These are phyloP conservation scores for Oryzias woworae DNA, from an alignment of 2,113 vertebrate genomes.

Conservation along the genomic window DNA sequence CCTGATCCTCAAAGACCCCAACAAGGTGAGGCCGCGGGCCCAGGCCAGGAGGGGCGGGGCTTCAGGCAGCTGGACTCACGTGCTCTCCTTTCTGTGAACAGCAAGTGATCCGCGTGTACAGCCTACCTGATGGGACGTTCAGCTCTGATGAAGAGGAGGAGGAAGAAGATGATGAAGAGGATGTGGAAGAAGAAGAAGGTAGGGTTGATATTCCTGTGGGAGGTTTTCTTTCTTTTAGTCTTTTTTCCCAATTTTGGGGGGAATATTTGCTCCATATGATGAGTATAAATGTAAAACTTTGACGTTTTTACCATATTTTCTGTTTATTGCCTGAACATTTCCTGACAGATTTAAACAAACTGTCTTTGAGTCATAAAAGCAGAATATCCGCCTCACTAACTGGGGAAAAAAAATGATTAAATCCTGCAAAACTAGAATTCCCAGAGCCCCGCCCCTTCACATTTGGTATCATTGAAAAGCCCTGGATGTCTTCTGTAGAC, in stretches of 20 bases:
- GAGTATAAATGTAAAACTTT: neutral
- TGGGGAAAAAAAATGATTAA: no score
- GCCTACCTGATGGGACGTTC: slow-evolving; percentile 96
- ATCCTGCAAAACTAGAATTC: no score
- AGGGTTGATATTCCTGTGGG: neutral
- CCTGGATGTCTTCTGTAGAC: no score
- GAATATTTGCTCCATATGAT: neutral
- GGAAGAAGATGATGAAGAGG: slow-evolving; percentile 95
- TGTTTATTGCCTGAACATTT: no score
- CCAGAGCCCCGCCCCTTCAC: no score
- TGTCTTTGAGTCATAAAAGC: no score
- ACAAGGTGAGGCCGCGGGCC: slow-evolving; percentile 82
- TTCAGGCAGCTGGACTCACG: neutral
- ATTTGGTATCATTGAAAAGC: no score
- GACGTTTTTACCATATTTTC: neutral
- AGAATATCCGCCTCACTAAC: no score
- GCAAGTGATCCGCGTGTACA: slow-evolving; percentile 98
- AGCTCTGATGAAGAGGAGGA: slow-evolving; percentile 98
- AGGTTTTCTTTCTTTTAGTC: neutral
- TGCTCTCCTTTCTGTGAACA: slow-evolving; percentile 37
- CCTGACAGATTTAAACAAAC: no score
- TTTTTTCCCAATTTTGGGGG: neutral
- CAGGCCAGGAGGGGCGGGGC: neutral
- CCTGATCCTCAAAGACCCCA: slow-evolving; percentile 98
- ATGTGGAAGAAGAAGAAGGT: slow-evolving; percentile 83